Percentiles rank a stretch among this genome's conserved stretches.
Evolutionary conservation across 2,888 invertebrate species (phyloP).

Genomic region (Phyto melanocephala): DNA sequence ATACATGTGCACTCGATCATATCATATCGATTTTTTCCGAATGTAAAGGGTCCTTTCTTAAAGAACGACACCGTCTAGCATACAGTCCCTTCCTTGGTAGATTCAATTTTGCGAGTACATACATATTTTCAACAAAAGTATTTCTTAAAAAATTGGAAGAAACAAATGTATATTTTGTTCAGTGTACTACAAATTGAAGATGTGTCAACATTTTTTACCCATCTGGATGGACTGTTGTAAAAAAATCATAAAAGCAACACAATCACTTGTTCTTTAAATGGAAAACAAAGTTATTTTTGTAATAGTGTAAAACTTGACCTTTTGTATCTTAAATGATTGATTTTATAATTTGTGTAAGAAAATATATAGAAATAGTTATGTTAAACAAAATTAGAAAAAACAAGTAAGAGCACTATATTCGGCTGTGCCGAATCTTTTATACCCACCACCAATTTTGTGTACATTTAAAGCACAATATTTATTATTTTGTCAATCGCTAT

Average conservation of each 20-base stretch:
- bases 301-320: constrained; percentile 75
- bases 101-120: too few relatives aligned
- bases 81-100: too few relatives aligned
- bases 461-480: too few relatives aligned
- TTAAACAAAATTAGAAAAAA: neutral
- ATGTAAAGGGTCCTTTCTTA: too few relatives aligned
- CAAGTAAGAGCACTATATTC: neutral
- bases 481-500: too few relatives aligned
- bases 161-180: neutral
- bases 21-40: too few relatives aligned
- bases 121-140: too few relatives aligned
- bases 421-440: too few relatives aligned
- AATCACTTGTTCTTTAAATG: constrained; percentile 13
- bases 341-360: constrained; percentile 67
- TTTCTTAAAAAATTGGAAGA: too few relatives aligned
- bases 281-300: constrained; percentile 56
- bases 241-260: neutral
- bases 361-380: constrained; percentile 1
- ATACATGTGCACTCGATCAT: too few relatives aligned
- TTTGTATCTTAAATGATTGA: constrained; percentile 75
- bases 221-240: neutral
- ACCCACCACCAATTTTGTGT: too few relatives aligned
- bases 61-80: too few relatives aligned
- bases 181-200: neutral
- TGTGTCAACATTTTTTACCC: neutral